Evolutionary conservation across 2,888 invertebrate genomes (phyloP), one percentile per base, ranked within the genome.

Genomic region (Cacoxenus indagator): DNA sequence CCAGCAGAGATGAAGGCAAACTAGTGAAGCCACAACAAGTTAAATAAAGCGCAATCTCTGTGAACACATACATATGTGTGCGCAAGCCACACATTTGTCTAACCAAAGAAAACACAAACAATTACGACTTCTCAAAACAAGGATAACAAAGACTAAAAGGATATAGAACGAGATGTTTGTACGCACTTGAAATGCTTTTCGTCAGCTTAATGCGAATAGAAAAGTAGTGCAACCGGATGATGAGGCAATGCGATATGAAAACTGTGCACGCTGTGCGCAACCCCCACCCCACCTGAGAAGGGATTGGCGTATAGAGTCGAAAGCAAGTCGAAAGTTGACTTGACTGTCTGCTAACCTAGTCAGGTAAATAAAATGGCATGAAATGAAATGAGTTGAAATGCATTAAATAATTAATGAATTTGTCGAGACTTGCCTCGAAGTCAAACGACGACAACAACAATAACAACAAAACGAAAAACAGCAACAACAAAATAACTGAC

Each of bases 361-460:
- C 61, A 62, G 61, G 61, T 62, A 43, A 62, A 62, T 24, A 22
- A 62, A 62, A 45, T 62, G 61, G 29, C n/a, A 54, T 62, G 62
- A 54, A 67, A 62, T 62, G 61, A 62, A 62, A 67, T 67, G 67
- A 67, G 67, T 67, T 67, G 62, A 61, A 62, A 62, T 67, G 54
- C 67, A 67, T 67, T 67, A 67, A 67, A 67, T 67, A 51, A 67
- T 67, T 67, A 67, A 67, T 67, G 67, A 67, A 67, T 62, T 37
- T 48, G 62, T 67, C 59, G 37, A 54, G 54, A 54, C 61, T 22
- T 22, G 67, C 48, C 37, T 61, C 27, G 51, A 61, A 51, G n/a
- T 22, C 17, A 17, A 1, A 48, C n/a, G 17, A 11, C 4, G n/a
- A 31, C 37, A 62, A 45, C 14, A 43, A 24, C 24, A 43, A 43